These are phyloP conservation scores for Silurus asotus DNA, from an alignment of 2,113 vertebrate genomes.

Conservation along the genomic window DNA sequence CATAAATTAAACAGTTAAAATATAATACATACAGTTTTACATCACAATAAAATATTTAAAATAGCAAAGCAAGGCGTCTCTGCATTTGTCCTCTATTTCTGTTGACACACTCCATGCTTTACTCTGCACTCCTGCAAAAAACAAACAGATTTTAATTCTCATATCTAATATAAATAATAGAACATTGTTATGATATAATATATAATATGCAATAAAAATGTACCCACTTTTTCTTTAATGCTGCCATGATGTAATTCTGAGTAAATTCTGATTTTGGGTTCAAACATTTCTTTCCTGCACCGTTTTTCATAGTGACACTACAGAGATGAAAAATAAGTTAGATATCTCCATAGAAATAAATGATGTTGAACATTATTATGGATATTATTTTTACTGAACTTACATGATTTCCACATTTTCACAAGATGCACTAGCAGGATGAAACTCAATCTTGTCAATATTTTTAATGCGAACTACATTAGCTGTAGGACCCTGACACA, in stretches of 20 bases:
- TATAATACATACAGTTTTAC: too few species aligned
- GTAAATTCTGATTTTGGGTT: slow-evolving; percentile 45
- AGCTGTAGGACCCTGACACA: slow-evolving; percentile 31
- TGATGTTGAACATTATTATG: background rate
- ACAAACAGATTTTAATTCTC: too few species aligned
- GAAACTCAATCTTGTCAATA: slow-evolving; percentile 47
- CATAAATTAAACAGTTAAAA: too few species aligned
- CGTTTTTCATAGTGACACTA: slow-evolving; percentile 50
- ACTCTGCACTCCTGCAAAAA: too few species aligned
- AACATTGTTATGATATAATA: background rate
- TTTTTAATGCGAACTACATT: background rate
- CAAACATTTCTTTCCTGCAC: slow-evolving; percentile 39
- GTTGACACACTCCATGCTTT: too few species aligned
- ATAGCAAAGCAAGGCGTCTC: too few species aligned
- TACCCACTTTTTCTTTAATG: slow-evolving; percentile 19
- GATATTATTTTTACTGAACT: background rate
- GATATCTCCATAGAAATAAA: background rate
- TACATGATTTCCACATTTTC: slow-evolving; percentile 48
- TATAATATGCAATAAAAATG: background rate
- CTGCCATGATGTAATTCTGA: slow-evolving; percentile 24
- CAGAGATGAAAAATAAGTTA: background rate
- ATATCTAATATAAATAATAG: background rate
- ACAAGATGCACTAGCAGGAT: slow-evolving; percentile 37
- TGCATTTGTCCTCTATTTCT: too few species aligned
- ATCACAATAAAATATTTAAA: too few species aligned